Percentiles rank a stretch among this genome's conserved stretches.
Conservation (phyloP, 2,888 invertebrate genomes). For the Linhomoeus sp. region DNA sequence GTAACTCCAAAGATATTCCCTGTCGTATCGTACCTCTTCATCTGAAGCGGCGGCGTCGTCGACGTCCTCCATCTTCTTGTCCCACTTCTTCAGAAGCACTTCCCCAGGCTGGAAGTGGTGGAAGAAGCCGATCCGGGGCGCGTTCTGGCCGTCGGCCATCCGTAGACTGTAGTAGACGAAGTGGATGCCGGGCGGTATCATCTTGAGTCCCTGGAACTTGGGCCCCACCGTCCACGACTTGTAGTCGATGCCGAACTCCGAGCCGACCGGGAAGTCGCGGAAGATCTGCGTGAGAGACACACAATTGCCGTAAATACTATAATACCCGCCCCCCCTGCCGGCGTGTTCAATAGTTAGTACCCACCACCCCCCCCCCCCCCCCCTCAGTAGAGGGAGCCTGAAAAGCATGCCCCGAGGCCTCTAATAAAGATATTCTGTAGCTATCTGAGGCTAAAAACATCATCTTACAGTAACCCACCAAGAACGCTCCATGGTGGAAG, state of each 20-base stretch:
- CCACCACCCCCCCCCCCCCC: too few relatives aligned
- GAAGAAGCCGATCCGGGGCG: constrained; percentile 61
- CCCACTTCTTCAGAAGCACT: constrained; percentile 70
- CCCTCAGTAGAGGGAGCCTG: too few relatives aligned
- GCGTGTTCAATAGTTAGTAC: too few relatives aligned
- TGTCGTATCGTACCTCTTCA: constrained; percentile 11
- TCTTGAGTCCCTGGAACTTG: constrained; percentile 82
- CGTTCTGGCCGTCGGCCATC: constrained; percentile 13
- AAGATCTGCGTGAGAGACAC: too few relatives aligned
- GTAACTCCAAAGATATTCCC: too few relatives aligned
- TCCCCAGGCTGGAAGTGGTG: constrained; percentile 61
- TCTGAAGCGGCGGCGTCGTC: constrained; percentile 8
- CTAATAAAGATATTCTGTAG: too few relatives aligned
- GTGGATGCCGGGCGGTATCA: constrained; percentile 93
- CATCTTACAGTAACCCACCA: too few relatives aligned
- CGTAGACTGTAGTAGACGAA: constrained; percentile 62
- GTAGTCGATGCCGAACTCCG: constrained; percentile 89
- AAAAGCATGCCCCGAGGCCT: too few relatives aligned
- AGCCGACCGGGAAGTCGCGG: constrained; percentile 61
- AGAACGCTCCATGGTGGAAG: too few relatives aligned
- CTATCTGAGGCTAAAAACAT: too few relatives aligned
- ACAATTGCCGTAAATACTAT: too few relatives aligned
- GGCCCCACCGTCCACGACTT: constrained; percentile 71
- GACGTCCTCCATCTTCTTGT: constrained; percentile 48
- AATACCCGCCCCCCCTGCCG: too few relatives aligned